Evolutionary conservation across 1,140 invertebrate species (phyloP).

Genomic region (Cotesia chilonis): DNA sequence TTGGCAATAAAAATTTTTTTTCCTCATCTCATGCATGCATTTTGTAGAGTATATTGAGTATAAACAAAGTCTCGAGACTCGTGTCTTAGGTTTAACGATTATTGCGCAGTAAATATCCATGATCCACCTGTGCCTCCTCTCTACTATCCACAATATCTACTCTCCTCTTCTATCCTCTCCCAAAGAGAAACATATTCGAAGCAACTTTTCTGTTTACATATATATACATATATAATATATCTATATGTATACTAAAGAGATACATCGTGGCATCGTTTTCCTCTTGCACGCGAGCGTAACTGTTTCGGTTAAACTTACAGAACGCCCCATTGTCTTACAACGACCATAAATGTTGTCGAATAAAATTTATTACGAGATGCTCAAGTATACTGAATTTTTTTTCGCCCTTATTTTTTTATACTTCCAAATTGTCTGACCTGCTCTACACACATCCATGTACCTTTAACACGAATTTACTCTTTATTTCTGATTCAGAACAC

Average conservation of each 20-base stretch:
- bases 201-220: slow-evolving; percentile 10
- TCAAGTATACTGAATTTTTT: slow-evolving; percentile 4
- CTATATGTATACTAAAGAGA: slow-evolving; percentile 10
- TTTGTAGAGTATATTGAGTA: slow-evolving; percentile 9
- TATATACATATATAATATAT: background rate
- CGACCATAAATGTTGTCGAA: slow-evolving; percentile 49
- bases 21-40: background rate
- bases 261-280: slow-evolving; percentile 17
- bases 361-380: slow-evolving; percentile 43
- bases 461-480: no score
- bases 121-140: slow-evolving; percentile 51
- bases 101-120: slow-evolving; percentile 56
- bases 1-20: slow-evolving; percentile 5
- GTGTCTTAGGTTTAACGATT: slow-evolving; percentile 54
- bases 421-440: no score
- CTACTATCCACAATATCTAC: slow-evolving; percentile 32
- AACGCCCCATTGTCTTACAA: slow-evolving; percentile 54
- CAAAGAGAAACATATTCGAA: slow-evolving; percentile 14
- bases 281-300: slow-evolving; percentile 34
- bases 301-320: slow-evolving; percentile 45
- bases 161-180: slow-evolving; percentile 11
- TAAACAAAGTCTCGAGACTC: slow-evolving; percentile 16
- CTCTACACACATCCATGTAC: no score
- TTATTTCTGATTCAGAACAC: no score
- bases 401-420: background rate